Evolutionary conservation across 2,888 invertebrate species (phyloP), one percentile per base, ranked within the genome.

Genomic region (Synergus laeviventris): DNA sequence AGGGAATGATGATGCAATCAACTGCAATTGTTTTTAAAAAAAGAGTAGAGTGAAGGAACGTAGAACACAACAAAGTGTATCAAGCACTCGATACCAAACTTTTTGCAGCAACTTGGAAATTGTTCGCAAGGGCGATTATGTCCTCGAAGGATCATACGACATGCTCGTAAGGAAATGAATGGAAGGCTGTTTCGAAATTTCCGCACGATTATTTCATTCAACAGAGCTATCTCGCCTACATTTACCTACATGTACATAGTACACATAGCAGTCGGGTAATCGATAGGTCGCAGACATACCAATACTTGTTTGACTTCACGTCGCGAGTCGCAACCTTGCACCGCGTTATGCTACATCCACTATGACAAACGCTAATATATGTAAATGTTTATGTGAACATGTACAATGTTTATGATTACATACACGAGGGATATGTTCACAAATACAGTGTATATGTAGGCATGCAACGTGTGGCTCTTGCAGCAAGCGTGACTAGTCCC

Each of bases 401-500:
- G 9, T n/a, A 9, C 9, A 54, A 54, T 54, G 49, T 18, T 54
- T 54, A 54, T 59, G 24, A 12, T 21, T 24, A 59, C 24, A 24
- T 59, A 54, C 9, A 54, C 49, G 21, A 21, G 11, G 56, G 18
- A 18, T 54, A 54, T 59, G 24, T 24, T 21, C 59, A 59, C 59
- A 24, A 21, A 54, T 9, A 54, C 49, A 59, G 12, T 18, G 59
- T 12, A 59, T 36, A 70, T 70, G 16, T 24, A 81, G 84, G 60
- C 83, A 86, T 84, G 86, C 85, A 81, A 81, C 81, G 84, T 79
- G 79, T 79, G 80, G 85, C 82, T 83, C 82, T 86, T 87, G 86
- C 85, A 85, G 84, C 86, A 85, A 78, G 86, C 87, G 87, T 85
- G 86, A 87, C 89, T 88, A 88, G 88, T 85, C 86, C 70, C 70